Evolutionary conservation across 2,888 invertebrate species (phyloP).

Genomic region (Agrilus cyanescens): DNA sequence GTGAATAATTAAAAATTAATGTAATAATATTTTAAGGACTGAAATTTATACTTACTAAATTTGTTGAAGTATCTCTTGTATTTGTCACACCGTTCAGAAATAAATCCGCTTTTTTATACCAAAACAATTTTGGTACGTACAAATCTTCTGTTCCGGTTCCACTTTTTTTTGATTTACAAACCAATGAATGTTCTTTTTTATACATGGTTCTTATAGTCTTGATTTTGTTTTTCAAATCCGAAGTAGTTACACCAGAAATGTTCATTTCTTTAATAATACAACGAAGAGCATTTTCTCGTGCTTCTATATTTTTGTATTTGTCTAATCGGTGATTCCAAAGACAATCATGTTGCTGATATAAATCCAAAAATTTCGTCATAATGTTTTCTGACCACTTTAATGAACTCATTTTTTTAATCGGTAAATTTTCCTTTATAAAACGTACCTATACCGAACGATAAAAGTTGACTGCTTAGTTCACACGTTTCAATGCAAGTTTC

Average conservation of each 20-base stretch:
- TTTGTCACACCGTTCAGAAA: conserved; percentile 13
- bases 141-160: conserved; percentile 11
- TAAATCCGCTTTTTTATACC: conserved; percentile 15
- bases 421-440: not conserved
- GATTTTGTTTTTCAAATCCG: conserved; percentile 31
- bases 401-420: conserved; percentile 6
- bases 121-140: conserved; percentile 14
- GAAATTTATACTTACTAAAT: conserved; percentile 14
- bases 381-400: conserved; percentile 23
- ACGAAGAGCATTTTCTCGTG: conserved; percentile 25
- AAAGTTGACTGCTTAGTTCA: conserved; percentile 1
- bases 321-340: conserved; percentile 26
- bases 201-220: conserved; percentile 33
- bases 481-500: conserved; percentile 10
- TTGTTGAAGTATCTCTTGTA: conserved; percentile 13
- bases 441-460: not conserved
- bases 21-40: conserved; percentile 7
- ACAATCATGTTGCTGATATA: conserved; percentile 28
- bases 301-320: conserved; percentile 27
- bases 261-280: conserved; percentile 26
- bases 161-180: conserved; percentile 18
- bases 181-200: conserved; percentile 26
- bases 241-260: conserved; percentile 23
- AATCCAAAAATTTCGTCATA: conserved; percentile 26
- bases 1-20: conserved; percentile 9